Conservation (phyloP, 2,113 vertebrate genomes). For the Nestor notabilis region DNA sequence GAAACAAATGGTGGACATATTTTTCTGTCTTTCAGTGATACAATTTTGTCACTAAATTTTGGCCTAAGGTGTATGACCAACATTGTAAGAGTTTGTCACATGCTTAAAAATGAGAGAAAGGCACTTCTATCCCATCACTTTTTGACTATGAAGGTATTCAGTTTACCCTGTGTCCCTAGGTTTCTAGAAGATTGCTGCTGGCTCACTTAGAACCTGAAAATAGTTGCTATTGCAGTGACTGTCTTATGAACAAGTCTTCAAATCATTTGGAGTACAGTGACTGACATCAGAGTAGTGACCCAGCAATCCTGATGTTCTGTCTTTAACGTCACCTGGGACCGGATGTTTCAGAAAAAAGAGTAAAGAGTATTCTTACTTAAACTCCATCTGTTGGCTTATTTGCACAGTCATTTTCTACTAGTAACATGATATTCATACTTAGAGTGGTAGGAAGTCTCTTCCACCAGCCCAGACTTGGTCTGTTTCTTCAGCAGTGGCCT, state of each 20-base stretch:
- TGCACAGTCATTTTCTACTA: constrained; percentile 41
- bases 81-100: neutral
- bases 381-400: constrained; percentile 1
- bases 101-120: neutral
- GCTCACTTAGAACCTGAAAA: neutral
- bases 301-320: neutral
- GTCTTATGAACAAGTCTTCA: neutral
- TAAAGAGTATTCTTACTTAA: neutral
- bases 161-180: neutral
- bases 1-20: neutral
- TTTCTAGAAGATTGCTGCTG: neutral
- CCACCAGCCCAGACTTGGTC: constrained; percentile 2
- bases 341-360: neutral
- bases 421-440: constrained; percentile 7
- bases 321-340: neutral
- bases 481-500: constrained; percentile 36
- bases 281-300: neutral
- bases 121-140: neutral
- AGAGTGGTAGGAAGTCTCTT: constrained; percentile 30
- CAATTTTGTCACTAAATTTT: neutral
- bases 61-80: neutral
- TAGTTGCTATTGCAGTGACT: neutral
- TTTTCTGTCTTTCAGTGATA: neutral
- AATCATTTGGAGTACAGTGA: neutral
- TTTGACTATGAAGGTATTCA: neutral